phyloP scores from a whole-genome alignment of 2,888 invertebrate species.

The Ormyrus nitidulus region DNA sequence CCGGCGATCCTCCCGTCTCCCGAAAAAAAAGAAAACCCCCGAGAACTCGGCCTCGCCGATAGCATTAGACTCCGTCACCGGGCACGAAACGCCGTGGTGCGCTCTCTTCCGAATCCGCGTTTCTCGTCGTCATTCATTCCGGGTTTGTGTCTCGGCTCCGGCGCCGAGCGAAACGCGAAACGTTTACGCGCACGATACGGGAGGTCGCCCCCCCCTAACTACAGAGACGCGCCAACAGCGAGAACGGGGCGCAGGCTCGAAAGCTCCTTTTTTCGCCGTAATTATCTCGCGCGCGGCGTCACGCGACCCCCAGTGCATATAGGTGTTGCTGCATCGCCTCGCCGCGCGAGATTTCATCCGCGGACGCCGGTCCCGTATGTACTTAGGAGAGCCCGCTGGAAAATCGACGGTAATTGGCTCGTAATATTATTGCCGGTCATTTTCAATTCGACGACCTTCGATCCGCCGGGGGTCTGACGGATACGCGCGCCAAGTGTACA shows the following conservation, averaged over 20 bases:
- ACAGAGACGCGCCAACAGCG: slow-evolving; percentile 64
- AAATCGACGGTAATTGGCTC: slow-evolving; percentile 43
- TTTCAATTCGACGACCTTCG: slow-evolving; percentile 46
- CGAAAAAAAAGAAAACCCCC: not conserved
- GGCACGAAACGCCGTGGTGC: not conserved
- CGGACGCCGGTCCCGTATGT: not conserved
- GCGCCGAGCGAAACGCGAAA: slow-evolving; percentile 65
- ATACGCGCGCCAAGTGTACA: not conserved
- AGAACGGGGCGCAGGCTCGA: slow-evolving; percentile 63
- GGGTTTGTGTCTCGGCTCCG: slow-evolving; percentile 13
- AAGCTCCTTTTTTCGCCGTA: slow-evolving; percentile 30
- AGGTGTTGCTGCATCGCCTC: not conserved
- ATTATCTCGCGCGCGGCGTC: slow-evolving; percentile 21
- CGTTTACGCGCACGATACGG: slow-evolving; percentile 68
- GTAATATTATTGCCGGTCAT: slow-evolving; percentile 41
- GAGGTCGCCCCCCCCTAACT: not conserved
- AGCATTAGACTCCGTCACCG: no score
- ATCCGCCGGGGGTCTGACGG: slow-evolving; percentile 2
- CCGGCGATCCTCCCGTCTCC: not conserved
- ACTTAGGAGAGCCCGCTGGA: slow-evolving; percentile 17
- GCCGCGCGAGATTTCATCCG: slow-evolving; percentile 19
- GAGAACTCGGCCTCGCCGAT: no score
- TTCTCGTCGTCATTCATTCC: not conserved
- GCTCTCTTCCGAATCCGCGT: not conserved
- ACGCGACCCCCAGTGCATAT: slow-evolving; percentile 32